Conservation (phyloP, 2,113 vertebrate genomes). For the Coracopsis vasa region DNA sequence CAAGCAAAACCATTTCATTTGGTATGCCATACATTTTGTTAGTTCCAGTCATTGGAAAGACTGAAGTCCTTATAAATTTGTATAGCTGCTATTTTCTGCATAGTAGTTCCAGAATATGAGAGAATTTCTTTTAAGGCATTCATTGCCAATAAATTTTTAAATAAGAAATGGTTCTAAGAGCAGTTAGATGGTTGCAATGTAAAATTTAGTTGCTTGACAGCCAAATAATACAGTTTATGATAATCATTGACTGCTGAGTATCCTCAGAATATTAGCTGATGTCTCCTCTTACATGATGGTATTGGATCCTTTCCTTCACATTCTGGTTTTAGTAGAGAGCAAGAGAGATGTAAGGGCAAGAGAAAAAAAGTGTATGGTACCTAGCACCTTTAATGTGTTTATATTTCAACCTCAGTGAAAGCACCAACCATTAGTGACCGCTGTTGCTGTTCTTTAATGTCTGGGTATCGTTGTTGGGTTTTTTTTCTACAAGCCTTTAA, state of each 20-base stretch:
- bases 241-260: not conserved
- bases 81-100: not conserved
- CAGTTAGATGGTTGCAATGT: not conserved
- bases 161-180: not conserved
- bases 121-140: not conserved
- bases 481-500: not conserved
- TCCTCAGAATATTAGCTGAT: not conserved
- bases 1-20: constrained; percentile 3
- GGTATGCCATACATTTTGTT: not conserved
- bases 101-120: not conserved
- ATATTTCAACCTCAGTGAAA: not conserved
- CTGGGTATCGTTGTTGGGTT: not conserved
- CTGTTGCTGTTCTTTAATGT: not conserved
- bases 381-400: not conserved
- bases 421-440: not conserved
- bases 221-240: not conserved
- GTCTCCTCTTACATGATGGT: not conserved
- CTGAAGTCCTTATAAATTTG: constrained; percentile 1
- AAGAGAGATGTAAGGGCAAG: not conserved
- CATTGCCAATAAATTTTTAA: not conserved
- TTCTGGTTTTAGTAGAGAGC: not conserved
- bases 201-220: not conserved
- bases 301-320: not conserved
- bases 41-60: not conserved
- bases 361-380: not conserved